These are phyloP conservation scores for Seriola aureovittata DNA, from an alignment of 2,113 vertebrate species.

Conservation along the genomic window DNA sequence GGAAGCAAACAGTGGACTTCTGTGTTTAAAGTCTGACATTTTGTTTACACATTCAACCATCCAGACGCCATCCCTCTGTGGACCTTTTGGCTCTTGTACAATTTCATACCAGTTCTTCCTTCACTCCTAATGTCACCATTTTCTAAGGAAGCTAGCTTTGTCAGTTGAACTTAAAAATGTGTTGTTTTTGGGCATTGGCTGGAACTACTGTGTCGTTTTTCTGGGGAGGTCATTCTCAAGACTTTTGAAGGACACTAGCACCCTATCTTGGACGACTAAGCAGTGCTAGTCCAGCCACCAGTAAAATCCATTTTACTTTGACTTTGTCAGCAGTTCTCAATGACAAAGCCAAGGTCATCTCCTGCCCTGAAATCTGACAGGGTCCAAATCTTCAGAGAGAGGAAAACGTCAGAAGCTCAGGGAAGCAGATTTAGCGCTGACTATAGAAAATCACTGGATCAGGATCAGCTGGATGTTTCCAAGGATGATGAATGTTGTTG, in stretches of 20 bases:
- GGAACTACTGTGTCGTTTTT: not conserved
- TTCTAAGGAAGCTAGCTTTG: not conserved
- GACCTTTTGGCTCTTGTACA: not conserved
- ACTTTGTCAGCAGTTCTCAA: constrained; percentile 68
- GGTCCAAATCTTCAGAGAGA: constrained; percentile 62
- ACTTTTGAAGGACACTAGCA: constrained; percentile 45
- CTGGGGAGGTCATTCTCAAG: constrained; percentile 4
- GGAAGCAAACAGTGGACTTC: no score
- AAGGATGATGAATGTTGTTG: constrained; percentile 30
- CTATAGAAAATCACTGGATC: constrained; percentile 38
- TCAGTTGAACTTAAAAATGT: not conserved
- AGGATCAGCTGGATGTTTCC: constrained; percentile 36
- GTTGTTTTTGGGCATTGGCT: not conserved
- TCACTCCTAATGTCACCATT: no score
- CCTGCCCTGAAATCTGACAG: constrained; percentile 60
- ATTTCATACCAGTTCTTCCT: not conserved
- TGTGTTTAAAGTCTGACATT: no score
- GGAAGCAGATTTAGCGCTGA: constrained; percentile 63
- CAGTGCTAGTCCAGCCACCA: constrained; percentile 17
- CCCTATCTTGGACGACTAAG: constrained; percentile 13
- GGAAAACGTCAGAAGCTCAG: constrained; percentile 59
- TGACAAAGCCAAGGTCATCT: constrained; percentile 66
- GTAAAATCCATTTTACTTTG: constrained; percentile 37
- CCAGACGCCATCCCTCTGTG: no score
- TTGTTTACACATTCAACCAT: no score